These are phyloP conservation scores for Harpegnathos saltator DNA, from an alignment of 1,140 invertebrate species.

Conservation along the genomic window DNA sequence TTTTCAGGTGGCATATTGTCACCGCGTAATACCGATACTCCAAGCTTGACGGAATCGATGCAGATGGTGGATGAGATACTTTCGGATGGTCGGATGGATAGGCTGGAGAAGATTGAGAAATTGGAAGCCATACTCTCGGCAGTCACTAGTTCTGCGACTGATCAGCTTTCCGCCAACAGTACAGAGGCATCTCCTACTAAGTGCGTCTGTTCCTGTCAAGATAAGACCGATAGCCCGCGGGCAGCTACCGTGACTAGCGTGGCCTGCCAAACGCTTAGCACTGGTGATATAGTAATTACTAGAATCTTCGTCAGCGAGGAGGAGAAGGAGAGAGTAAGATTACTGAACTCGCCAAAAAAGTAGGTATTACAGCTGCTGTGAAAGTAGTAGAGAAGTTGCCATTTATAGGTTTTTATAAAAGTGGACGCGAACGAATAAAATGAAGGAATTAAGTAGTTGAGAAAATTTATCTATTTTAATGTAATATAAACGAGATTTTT, in stretches of 20 bases:
- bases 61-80: conserved; percentile 95
- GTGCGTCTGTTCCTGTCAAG: conserved; percentile 87
- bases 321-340: conserved; percentile 82
- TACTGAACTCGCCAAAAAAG: conserved; percentile 83
- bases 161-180: conserved; percentile 79
- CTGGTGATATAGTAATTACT: conserved; percentile 97
- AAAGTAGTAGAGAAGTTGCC: conserved; percentile 71
- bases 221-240: conserved; percentile 61
- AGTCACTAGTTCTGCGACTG: conserved; percentile 88
- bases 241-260: conserved; percentile 78
- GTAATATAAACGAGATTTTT: conserved; percentile 64
- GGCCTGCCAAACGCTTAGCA: conserved; percentile 94
- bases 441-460: conserved; percentile 57
- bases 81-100: conserved; percentile 93
- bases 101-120: conserved; percentile 94
- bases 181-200: conserved; percentile 78
- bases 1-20: conserved; percentile 87
- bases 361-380: conserved; percentile 66
- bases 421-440: background rate
- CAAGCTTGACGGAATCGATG: conserved; percentile 96
- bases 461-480: conserved; percentile 64
- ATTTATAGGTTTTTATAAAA: conserved; percentile 70
- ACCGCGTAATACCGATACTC: conserved; percentile 91
- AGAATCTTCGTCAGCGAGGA: conserved; percentile 93
- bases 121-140: conserved; percentile 94